A percentile compares a stretch with the other conserved stretches of the same genome.
Evolutionary conservation across 1,140 invertebrate species (phyloP).

Genomic region (Halictus rubicundus): DNA sequence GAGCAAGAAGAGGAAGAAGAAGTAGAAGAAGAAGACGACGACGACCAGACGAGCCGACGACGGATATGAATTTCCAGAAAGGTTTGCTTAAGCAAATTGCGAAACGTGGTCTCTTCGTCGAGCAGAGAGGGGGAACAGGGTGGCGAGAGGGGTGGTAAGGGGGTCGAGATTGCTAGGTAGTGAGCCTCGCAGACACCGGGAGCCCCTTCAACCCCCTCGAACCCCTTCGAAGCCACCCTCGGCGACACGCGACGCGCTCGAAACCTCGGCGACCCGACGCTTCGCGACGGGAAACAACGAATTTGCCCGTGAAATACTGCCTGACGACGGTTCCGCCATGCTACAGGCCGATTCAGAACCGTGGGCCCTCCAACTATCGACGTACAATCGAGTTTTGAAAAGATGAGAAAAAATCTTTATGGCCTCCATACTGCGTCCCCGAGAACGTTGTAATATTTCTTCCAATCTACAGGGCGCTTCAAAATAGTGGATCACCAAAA

Average conservation of each 20-base stretch:
- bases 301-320: constrained; percentile 31
- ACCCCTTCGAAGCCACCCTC: constrained; percentile 7
- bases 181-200: constrained; percentile 30
- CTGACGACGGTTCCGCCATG: not conserved
- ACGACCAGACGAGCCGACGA: constrained; percentile 15
- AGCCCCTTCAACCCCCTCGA: not conserved
- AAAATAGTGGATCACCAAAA: no score
- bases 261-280: not conserved
- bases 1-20: no score
- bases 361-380: no score
- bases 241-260: constrained; percentile 2
- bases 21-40: constrained; percentile 1
- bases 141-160: not conserved
- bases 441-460: no score
- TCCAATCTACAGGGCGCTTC: not conserved
- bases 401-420: no score
- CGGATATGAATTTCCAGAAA: constrained; percentile 72
- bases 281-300: constrained; percentile 38
- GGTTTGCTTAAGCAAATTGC: constrained; percentile 74
- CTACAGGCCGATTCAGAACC: no score
- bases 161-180: constrained; percentile 48
- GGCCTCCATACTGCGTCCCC: no score
- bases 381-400: no score
- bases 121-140: no score
- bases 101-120: constrained; percentile 53